phyloP scores from a whole-genome alignment of 2,113 vertebrate species.

The Chaetura pelagica region DNA sequence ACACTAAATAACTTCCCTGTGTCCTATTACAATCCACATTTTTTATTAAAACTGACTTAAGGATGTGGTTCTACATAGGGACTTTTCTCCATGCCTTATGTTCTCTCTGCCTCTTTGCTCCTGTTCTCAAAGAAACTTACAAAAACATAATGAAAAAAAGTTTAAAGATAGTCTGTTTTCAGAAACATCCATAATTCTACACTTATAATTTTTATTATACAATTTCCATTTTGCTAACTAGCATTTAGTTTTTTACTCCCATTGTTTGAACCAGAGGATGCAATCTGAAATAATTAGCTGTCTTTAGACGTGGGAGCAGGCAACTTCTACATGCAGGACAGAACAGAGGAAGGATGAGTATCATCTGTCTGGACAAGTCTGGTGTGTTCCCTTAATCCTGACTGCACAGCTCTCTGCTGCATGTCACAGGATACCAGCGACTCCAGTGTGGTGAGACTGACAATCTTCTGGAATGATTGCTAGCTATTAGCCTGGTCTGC shows the following conservation, averaged over 20 bases:
- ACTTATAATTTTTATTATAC: neutral
- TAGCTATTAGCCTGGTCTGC: neutral
- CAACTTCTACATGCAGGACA: neutral
- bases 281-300: neutral
- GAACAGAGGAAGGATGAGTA: neutral
- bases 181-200: neutral
- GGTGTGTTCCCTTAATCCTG: neutral
- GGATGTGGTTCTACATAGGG: neutral
- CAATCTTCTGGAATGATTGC: neutral
- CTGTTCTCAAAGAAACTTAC: neutral
- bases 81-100: neutral
- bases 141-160: neutral
- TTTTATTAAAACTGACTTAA: neutral
- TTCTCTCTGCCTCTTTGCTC: neutral
- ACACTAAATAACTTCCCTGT: neutral
- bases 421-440: neutral
- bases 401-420: neutral
- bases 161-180: neutral
- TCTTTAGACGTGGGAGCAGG: neutral
- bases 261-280: neutral
- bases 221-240: conserved; percentile 32
- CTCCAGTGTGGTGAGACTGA: neutral
- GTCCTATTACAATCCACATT: neutral
- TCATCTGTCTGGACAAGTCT: neutral
- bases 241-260: neutral